These are phyloP conservation scores for Tinea semifulvella DNA, from an alignment of 2,888 invertebrate genomes.

Conservation along the genomic window DNA sequence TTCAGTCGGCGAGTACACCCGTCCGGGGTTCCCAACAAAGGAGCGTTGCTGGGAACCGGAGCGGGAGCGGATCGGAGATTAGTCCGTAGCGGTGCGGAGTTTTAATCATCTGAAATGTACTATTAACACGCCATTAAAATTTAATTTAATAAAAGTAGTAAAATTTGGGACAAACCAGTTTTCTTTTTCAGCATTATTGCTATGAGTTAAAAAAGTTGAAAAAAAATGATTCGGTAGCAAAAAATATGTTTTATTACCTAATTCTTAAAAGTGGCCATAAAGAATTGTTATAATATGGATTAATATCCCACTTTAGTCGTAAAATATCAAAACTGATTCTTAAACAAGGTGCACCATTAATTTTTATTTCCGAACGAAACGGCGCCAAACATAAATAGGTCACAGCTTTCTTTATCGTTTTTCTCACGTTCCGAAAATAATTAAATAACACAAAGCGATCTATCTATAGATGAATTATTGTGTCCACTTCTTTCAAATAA, in stretches of 20 bases:
- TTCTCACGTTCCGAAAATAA: slow-evolving; percentile 6
- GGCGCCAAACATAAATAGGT: slow-evolving; percentile 4
- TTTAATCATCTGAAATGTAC: no score
- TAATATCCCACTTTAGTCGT: slow-evolving; percentile 5
- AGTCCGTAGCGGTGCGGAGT: no score
- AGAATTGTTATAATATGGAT: not conserved
- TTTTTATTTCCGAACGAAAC: slow-evolving; percentile 8
- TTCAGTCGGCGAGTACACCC: no score
- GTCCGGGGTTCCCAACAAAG: no score
- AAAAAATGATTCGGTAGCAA: not conserved
- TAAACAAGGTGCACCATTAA: slow-evolving; percentile 3
- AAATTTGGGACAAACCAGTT: no score
- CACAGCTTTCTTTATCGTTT: slow-evolving; percentile 1
- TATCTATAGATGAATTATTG: slow-evolving; percentile 1
- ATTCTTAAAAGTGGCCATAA: not conserved
- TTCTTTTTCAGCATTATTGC: no score
- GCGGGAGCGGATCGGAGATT: no score
- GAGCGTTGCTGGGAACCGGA: no score
- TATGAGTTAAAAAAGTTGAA: no score
- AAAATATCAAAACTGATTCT: slow-evolving; percentile 3
- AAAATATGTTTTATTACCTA: not conserved
- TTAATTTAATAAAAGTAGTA: no score
- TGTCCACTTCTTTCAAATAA: not conserved
- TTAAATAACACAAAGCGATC: not conserved
- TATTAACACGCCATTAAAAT: no score